These are phyloP conservation scores for Dromiciops gliroides DNA, from an alignment of 2,113 vertebrate genomes.

Conservation along the genomic window DNA sequence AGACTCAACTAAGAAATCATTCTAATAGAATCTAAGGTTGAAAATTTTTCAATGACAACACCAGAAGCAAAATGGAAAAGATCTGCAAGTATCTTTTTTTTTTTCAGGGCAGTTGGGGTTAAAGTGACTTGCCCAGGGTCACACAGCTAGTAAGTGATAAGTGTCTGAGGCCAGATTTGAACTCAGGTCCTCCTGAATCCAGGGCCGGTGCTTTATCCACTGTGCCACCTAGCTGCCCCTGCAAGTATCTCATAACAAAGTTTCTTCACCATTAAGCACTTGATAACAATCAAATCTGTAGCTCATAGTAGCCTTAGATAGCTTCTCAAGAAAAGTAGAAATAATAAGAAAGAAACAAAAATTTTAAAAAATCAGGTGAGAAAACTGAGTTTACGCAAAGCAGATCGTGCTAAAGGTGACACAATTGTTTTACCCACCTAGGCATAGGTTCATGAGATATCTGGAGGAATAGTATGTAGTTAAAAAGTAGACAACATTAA, in stretches of 20 bases:
- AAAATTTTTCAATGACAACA: background rate
- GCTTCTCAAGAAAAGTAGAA: background rate
- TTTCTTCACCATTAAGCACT: background rate
- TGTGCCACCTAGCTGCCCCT: too few relatives aligned
- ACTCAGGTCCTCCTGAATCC: too few relatives aligned
- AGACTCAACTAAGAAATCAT: background rate
- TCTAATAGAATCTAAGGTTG: background rate
- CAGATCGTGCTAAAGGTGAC: background rate
- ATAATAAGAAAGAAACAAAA: background rate
- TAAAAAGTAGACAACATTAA: background rate
- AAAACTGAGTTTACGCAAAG: background rate
- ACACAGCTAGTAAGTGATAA: too few relatives aligned
- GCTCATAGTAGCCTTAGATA: background rate
- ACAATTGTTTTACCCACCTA: background rate
- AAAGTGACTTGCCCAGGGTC: too few relatives aligned
- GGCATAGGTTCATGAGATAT: background rate
- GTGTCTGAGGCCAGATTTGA: too few relatives aligned
- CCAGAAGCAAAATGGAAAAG: background rate
- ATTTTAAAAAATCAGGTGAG: too few relatives aligned
- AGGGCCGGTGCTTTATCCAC: too few relatives aligned
- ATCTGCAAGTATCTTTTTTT: too few relatives aligned
- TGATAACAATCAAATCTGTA: background rate
- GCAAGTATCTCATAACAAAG: background rate
- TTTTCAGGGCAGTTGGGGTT: too few relatives aligned
- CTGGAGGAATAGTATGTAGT: background rate